phyloP scores from a whole-genome alignment of 2,113 vertebrate genomes.

The Calcarius ornatus region DNA sequence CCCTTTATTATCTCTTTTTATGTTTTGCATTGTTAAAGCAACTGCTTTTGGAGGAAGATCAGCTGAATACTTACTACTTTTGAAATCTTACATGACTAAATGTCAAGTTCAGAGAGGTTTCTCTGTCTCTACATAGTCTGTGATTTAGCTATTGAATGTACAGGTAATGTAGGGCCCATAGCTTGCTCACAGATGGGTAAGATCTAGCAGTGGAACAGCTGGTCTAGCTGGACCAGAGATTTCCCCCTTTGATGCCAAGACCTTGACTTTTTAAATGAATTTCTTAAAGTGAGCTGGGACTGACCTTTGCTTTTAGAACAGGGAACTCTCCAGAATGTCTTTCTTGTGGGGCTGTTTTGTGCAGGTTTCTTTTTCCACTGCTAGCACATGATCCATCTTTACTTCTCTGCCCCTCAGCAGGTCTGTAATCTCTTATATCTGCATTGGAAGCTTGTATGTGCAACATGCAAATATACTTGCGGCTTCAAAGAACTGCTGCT shows the following conservation, averaged over 20 bases:
- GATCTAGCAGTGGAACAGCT: neutral
- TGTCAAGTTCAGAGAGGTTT: neutral
- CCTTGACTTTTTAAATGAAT: neutral
- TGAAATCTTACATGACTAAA: neutral
- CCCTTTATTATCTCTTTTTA: neutral
- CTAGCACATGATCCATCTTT: neutral
- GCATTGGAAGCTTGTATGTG: neutral
- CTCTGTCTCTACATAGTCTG: neutral
- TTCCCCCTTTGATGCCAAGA: neutral
- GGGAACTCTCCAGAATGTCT: neutral
- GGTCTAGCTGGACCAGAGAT: neutral
- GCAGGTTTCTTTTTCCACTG: neutral
- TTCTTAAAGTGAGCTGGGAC: neutral
- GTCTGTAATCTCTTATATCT: slow-evolving; percentile 1
- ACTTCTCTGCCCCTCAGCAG: neutral
- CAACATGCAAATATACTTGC: neutral
- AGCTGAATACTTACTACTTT: neutral
- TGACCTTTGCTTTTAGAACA: slow-evolving; percentile 16
- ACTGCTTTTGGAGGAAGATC: neutral
- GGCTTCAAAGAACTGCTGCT: neutral
- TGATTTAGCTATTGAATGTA: neutral
- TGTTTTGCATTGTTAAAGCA: neutral
- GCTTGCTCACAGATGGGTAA: neutral
- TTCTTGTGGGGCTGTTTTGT: neutral
- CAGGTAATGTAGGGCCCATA: neutral